A percentile compares a stretch with the other conserved stretches of the same genome.
Evolutionary conservation across 1,140 invertebrate genomes (phyloP).

Genomic region (Trachymyrmex cornetzi): DNA sequence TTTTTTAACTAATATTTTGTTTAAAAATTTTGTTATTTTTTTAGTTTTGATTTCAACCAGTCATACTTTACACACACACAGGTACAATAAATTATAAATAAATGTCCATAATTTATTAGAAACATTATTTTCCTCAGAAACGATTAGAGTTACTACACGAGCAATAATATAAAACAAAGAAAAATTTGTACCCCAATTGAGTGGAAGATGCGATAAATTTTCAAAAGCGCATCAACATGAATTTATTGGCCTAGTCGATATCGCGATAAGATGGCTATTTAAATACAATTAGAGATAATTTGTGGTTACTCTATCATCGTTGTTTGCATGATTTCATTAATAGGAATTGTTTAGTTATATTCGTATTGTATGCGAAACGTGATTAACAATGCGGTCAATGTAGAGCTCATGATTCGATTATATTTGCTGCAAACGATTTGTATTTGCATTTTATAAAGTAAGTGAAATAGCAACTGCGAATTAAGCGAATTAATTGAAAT

Average conservation of each 20-base stretch:
- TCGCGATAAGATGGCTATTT: background rate
- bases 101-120: background rate
- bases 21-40: background rate
- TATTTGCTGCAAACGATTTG: background rate
- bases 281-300: conserved; percentile 18
- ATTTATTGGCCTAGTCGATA: background rate
- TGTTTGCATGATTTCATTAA: background rate
- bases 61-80: background rate
- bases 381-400: background rate
- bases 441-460: background rate
- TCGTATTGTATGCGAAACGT: background rate
- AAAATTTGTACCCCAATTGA: background rate
- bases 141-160: background rate
- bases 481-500: background rate
- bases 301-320: background rate
- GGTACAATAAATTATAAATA: background rate
- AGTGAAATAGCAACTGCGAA: background rate
- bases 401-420: background rate
- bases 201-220: background rate
- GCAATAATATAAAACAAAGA: background rate
- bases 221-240: background rate
- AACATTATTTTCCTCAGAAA: background rate
- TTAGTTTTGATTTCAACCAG: background rate
- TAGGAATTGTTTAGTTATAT: background rate
- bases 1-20: background rate